phyloP scores from a whole-genome alignment of 1,140 invertebrate genomes.

The Bombyx mori region ASM3026992v2 NC_085121.1:4596501-4597000 shows the following conservation, averaged over 20 bases:
- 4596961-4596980: not conserved
- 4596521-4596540: too few relatives aligned
- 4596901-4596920: not conserved
- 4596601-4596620: too few relatives aligned
- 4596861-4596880: not conserved
- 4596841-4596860: not conserved
- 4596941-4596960: not conserved
- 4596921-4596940: not conserved
- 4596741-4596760: not conserved
- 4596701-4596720: not conserved
- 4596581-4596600: too few relatives aligned
- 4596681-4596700: constrained; percentile 2
- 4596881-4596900: not conserved
- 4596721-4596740: not conserved
- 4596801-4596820: not conserved
- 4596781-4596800: not conserved
- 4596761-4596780: not conserved
- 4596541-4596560: too few relatives aligned
- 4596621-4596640: not conserved
- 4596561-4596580: too few relatives aligned
- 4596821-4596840: not conserved
- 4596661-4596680: constrained; percentile 1
- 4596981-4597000: not conserved
- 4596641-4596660: constrained; percentile 5
- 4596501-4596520: too few relatives aligned